Evolutionary conservation across 2,797 vertebrate species (phyloP), one percentile per base, ranked within the genome.

Genomic region (Notoglanidium macrostoma): DNA sequence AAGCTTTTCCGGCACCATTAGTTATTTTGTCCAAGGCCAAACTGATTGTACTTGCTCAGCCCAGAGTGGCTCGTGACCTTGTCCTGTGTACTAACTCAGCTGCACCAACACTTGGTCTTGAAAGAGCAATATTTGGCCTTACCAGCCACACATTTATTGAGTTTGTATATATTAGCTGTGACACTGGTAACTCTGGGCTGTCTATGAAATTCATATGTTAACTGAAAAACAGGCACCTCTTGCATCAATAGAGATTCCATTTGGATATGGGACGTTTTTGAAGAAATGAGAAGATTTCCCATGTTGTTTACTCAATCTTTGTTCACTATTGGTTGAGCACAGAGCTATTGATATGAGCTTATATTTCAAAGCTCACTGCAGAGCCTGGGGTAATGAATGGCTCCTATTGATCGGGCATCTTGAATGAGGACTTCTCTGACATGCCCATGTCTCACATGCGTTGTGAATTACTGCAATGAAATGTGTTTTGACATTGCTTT

Each of bases 271-370:
- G 35, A 12, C n/a, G 57, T 29, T 82, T 49, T 82, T 2, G 19
- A 55, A 29, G 57, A 61, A 85, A 67, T 61, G 12, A 65, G 21
- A 40, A 23, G 57, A 57, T 87, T 85, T 61, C 61, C 59, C 65
- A 15, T 54, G 51, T 85, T 79, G 76, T 86, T 77, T 63, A 51
- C 78, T 86, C 73, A 63, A 84, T 78, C 51, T 89, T 84, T 90
- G 61, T 14, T 8, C 73, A n/a, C 57, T 86, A 29, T n/a, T 40
- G 78, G 35, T 73, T 17, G 19, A 89, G 83, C 73, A 77, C 86
- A 70, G 85, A 83, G 80, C 83, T 85, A 87, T 87, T 85, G 72
- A 88, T 76, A 51, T 87, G 78, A 65, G 87, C 87, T 88, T 85
- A 59, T 87, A 78, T 89, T 78, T 87, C 82, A 89, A 74, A 87